Evolutionary conservation across 2,113 vertebrate species (phyloP).

Genomic region (Perognathus longimembris): DNA sequence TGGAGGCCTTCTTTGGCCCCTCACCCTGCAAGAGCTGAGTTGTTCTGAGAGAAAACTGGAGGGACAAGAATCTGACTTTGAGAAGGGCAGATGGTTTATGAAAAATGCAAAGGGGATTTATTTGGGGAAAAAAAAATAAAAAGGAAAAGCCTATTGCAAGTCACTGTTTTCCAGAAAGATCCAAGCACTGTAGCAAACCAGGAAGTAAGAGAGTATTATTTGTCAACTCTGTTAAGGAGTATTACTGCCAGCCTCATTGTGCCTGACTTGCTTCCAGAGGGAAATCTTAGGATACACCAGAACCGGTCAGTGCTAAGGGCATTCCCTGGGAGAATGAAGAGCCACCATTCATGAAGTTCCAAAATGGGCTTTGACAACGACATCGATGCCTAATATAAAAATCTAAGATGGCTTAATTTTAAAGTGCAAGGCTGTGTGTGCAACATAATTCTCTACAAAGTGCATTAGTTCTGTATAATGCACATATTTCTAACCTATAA

Average conservation of each 20-base stretch:
- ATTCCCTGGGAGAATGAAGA: slow-evolving; percentile 27
- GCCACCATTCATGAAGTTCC: not conserved
- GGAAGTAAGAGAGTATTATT: not conserved
- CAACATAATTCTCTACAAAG: not conserved
- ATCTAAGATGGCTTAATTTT: not conserved
- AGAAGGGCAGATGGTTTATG: not conserved
- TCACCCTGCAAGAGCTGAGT: not conserved
- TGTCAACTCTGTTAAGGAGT: not conserved
- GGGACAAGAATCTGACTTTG: not conserved
- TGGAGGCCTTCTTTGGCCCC: too few species aligned
- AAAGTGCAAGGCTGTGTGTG: not conserved
- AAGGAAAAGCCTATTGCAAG: not conserved
- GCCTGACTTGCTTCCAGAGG: not conserved
- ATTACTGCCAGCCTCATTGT: not conserved
- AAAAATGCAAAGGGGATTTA: not conserved
- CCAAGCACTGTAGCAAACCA: not conserved
- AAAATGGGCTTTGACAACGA: not conserved
- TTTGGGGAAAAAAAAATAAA: too few species aligned
- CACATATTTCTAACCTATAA: not conserved
- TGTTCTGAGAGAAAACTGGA: not conserved
- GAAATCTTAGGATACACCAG: slow-evolving; percentile 5
- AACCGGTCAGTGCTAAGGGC: not conserved
- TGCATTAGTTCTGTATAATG: not conserved
- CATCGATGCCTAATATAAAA: slow-evolving; percentile 14
- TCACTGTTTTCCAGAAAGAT: slow-evolving; percentile 25